Conservation (phyloP, 2,888 invertebrate genomes). For the Chelonus formosanus region DNA sequence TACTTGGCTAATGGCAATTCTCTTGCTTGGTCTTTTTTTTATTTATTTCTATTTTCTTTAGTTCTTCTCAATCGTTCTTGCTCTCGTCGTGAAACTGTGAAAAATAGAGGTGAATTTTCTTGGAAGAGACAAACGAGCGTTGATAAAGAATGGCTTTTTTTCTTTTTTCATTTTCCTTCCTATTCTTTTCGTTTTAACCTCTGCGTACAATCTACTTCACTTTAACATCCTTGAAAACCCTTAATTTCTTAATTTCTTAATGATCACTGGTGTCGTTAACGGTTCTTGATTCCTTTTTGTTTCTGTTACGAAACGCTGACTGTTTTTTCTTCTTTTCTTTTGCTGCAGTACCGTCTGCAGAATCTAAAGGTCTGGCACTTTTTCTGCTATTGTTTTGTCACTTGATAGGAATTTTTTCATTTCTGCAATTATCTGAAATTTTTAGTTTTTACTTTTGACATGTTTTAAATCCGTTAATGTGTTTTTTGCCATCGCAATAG, state of each 20-base stretch:
- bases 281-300: conserved; percentile 35
- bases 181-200: conserved; percentile 20
- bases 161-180: conserved; percentile 22
- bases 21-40: conserved; percentile 18
- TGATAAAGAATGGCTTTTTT: conserved; percentile 38
- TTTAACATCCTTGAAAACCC: conserved; percentile 32
- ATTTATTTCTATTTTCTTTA: conserved; percentile 24
- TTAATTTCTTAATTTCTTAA: conserved; percentile 47
- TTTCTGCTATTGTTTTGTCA: neutral
- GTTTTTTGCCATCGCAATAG: neutral
- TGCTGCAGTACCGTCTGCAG: neutral
- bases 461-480: neutral
- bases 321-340: conserved; percentile 6
- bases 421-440: neutral
- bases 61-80: conserved; percentile 28
- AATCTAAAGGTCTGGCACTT: neutral
- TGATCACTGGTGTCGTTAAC: conserved; percentile 43
- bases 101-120: conserved; percentile 40
- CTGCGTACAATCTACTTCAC: conserved; percentile 13
- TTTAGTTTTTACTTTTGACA: conserved; percentile 1
- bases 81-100: conserved; percentile 33
- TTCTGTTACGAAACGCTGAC: neutral
- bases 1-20: conserved; percentile 39
- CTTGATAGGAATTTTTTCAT: neutral
- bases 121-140: conserved; percentile 38